Base-by-base conservation (phyloP, 2,888 invertebrate species). In the Pristionchus exspectatus region DNA sequence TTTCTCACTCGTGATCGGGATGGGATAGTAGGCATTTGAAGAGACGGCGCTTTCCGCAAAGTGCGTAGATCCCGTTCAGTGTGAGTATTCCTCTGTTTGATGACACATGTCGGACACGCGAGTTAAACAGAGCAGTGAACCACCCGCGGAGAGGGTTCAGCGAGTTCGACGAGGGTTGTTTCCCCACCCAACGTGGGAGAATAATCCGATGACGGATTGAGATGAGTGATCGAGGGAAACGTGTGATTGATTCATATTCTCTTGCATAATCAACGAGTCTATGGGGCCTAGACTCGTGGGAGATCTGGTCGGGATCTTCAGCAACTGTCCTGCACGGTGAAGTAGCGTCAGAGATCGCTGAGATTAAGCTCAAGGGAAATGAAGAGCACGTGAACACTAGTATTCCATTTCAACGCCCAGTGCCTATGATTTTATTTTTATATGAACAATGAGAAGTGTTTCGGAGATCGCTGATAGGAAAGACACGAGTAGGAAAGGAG, bases 91-190 rank as follows among this genome's bases (percentile, higher is more conserved):
- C 27, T 69, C 69, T 69, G 16, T 69, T 33, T 69, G 69, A 63
- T 69, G 69, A 69, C 30, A 30, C 69, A 69, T 69, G 69, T 30
- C 30, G 69, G 18, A 7, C 74, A 74, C 74, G 74, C 24, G 74
- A 21, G 21, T 33, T 7, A 18, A 27, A 69, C 12, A 5, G 69
- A 72, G 69, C 74, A 74, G 14, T 38, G 74, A 38, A 74, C 2
- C 74, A 74, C 44, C 5, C 16, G 74, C 2, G 74, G 74, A n/a
- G 74, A 33, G 72, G 33, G 74, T 74, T 74, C 74, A 74, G 38
- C 74, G 38, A 74, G 74, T 16, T 74, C 74, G 74, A 38, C 7
- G 30, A 30, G 33, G 69, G 44, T 50, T 50, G 44, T 30, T 72
- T 72, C 30, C 30, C 27, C n/a, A n/a, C n/a, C 3, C 18, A 63